These are phyloP conservation scores for Tortrix viridana DNA, from an alignment of 2,888 invertebrate species.

Conservation along the genomic window DNA sequence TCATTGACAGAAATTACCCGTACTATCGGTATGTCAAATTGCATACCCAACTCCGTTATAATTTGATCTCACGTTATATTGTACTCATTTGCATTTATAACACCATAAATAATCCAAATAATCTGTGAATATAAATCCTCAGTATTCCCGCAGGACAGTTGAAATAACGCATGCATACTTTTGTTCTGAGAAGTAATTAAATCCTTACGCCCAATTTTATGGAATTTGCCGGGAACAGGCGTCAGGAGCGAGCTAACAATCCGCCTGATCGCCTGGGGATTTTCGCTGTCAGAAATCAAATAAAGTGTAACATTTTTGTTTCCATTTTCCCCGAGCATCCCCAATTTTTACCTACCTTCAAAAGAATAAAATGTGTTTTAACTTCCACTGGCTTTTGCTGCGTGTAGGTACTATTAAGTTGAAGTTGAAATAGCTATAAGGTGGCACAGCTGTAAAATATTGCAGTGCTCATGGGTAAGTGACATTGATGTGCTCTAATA, in stretches of 20 bases:
- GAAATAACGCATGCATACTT: slow-evolving; percentile 3
- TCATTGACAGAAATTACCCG: no score
- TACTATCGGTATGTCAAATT: no score
- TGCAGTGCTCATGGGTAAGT: no score
- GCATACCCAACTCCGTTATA: no score
- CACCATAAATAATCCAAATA: no score
- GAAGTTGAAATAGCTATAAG: no score
- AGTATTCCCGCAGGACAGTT: neutral
- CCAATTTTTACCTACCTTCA: neutral
- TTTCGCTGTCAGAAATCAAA: slow-evolving; percentile 19
- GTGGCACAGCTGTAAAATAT: no score
- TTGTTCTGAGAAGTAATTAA: slow-evolving; percentile 7
- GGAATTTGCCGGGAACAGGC: slow-evolving; percentile 7
- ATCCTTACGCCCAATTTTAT: slow-evolving; percentile 1
- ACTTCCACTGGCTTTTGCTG: no score
- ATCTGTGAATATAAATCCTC: neutral
- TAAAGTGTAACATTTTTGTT: slow-evolving; percentile 6
- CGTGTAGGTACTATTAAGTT: no score
- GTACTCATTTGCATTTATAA: no score
- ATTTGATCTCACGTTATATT: no score
- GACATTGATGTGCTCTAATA: no score
- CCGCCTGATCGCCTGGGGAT: slow-evolving; percentile 17
- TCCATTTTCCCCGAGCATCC: slow-evolving; percentile 3
- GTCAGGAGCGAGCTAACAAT: slow-evolving; percentile 10
- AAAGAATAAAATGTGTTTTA: neutral